Conservation (phyloP, 2,797 vertebrate genomes). For the Furcifer pardalis region DNA sequence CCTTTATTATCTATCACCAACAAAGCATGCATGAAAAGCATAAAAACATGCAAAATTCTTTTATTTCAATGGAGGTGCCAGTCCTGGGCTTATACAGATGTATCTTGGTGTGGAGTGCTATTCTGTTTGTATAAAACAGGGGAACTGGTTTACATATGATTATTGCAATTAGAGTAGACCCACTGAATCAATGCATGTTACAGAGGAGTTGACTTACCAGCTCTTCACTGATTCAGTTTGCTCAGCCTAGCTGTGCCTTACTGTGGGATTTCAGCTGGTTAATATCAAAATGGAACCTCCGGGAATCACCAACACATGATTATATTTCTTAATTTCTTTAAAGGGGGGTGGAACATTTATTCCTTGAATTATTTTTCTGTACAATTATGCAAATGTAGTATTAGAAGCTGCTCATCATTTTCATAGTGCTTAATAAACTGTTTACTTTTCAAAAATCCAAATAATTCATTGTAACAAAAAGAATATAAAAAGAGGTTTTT, state of each 20-base stretch:
- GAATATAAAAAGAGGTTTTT: conserved; percentile 14
- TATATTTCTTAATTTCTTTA: not conserved
- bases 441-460: conserved; percentile 24
- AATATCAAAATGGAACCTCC: too few relatives aligned
- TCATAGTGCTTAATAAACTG: not conserved
- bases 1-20: too few relatives aligned
- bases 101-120: not conserved
- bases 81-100: not conserved
- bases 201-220: too few relatives aligned
- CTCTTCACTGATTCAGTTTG: too few relatives aligned
- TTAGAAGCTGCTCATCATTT: conserved; percentile 39
- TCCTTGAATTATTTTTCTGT: conserved; percentile 20
- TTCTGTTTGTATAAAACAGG: not conserved
- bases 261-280: too few relatives aligned
- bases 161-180: too few relatives aligned
- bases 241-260: too few relatives aligned
- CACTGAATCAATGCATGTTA: too few relatives aligned
- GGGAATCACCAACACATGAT: not conserved
- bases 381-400: conserved; percentile 44
- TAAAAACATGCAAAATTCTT: not conserved
- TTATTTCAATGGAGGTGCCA: not conserved
- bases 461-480: not conserved
- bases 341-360: not conserved
- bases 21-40: not conserved
- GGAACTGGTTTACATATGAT: too few relatives aligned